Percentiles rank a stretch among this genome's conserved stretches.
phyloP scores from a whole-genome alignment of 2,797 vertebrate species.

The Naso thynnoides region DNA sequence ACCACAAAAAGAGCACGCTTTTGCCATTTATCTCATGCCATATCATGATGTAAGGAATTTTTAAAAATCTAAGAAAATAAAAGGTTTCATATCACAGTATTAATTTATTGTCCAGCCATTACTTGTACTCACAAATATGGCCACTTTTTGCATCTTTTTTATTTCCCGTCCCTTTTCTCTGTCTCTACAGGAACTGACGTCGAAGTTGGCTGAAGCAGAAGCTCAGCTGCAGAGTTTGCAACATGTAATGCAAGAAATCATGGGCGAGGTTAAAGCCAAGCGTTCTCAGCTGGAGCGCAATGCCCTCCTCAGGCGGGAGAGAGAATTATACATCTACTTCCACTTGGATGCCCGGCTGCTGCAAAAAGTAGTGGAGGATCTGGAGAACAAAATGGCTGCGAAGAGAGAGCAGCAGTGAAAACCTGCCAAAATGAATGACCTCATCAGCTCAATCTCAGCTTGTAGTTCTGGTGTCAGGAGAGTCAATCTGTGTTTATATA shows the following conservation, averaged over 20 bases:
- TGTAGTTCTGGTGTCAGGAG: background rate
- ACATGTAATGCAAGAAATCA: constrained; percentile 85
- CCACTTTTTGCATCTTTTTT: background rate
- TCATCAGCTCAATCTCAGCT: background rate
- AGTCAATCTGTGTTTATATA: background rate
- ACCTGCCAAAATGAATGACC: background rate
- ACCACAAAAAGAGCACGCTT: too few relatives aligned
- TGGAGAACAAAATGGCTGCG: constrained; percentile 81
- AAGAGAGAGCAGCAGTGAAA: constrained; percentile 47
- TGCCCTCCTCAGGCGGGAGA: constrained; percentile 85
- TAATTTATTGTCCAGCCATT: too few relatives aligned
- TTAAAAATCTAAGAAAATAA: too few relatives aligned
- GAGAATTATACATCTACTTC: constrained; percentile 91
- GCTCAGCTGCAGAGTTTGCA: constrained; percentile 86
- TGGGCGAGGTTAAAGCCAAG: constrained; percentile 89
- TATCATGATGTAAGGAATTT: too few relatives aligned
- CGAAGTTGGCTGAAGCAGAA: constrained; percentile 85
- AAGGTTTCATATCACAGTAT: too few relatives aligned
- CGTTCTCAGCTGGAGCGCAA: constrained; percentile 86
- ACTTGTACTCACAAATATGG: background rate
- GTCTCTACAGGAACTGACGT: constrained; percentile 85
- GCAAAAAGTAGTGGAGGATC: constrained; percentile 87
- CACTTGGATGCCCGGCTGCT: constrained; percentile 87
- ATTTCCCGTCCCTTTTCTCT: constrained; percentile 5
- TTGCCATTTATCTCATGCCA: too few relatives aligned